Evolutionary conservation across 2,888 invertebrate species (phyloP), one percentile per base, ranked within the genome.

Genomic region (Venustoraphidia nigricollis): DNA sequence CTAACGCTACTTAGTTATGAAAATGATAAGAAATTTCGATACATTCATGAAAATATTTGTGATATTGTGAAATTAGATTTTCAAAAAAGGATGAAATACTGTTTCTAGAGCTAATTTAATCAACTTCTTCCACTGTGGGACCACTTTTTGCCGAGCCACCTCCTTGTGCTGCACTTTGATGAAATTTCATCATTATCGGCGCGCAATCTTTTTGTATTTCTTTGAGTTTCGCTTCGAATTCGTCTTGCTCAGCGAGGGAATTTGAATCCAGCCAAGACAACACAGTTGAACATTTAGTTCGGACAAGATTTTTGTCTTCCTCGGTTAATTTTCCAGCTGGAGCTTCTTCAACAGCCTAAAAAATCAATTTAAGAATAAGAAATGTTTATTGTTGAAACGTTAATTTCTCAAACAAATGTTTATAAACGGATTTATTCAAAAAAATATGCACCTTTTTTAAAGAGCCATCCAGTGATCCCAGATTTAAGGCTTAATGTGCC

Each of bases 161-260:
- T 54, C 41, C 67, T 56, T 54, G 69, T 55, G 41, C 62, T 56
- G 49, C 55, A 60, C 58, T 58, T 45, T 80, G 82, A 56, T 88
- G 87, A n/a, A 90, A 66, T 60, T 88, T 89, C 62, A 84, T 76
- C 81, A 92, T 90, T 41, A 86, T 72, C 0, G 90, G 86, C 45
- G 79, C 76, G 60, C 87, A 88, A 13, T 81, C 75, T 13, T 71
- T 72, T 62, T 90, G 87, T 14, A 85, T 68, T 45, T 83, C 80
- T 59, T 85, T 81, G 56, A 90, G 66, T 58, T 81, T 84, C 54
- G 81, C 75, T 46, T 90, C 87, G 54, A 81, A 79, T 55, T 90
- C 89, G 9, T 79, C 79, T 57, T 81, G 82, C 46, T 83, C 81
- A 8, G 90, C 91, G 41, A 87, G 68, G 2, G 78, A 75, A 61